Evolutionary conservation across 2,113 vertebrate genomes (phyloP).

Genomic region (Hepsetus odoe): DNA sequence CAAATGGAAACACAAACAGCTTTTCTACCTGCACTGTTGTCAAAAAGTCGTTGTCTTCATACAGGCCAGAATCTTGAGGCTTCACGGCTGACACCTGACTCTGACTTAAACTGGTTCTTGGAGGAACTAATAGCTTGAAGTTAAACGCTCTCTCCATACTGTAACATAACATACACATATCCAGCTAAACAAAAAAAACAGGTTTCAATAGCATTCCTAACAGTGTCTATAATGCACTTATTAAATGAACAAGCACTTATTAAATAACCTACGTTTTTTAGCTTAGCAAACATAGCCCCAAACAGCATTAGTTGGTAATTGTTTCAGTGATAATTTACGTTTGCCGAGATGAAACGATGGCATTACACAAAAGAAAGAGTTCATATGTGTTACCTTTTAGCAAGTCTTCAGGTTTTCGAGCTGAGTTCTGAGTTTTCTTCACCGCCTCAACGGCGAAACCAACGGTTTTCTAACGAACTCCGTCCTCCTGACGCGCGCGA

Average conservation of each 20-base stretch:
- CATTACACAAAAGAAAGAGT: no score
- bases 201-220: no score
- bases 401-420: no score
- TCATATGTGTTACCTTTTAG: no score
- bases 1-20: background rate
- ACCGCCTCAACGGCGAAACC: background rate
- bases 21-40: conserved; percentile 31
- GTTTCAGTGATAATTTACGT: background rate
- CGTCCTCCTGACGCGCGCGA: background rate
- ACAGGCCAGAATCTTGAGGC: conserved; percentile 60
- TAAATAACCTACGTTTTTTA: no score
- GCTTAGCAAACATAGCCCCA: background rate
- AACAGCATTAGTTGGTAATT: no score
- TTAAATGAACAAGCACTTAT: no score
- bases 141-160: conserved; percentile 76
- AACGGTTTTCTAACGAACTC: conserved; percentile 15
- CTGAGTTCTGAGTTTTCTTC: no score
- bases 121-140: conserved; percentile 75
- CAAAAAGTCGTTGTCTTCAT: conserved; percentile 46
- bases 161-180: conserved; percentile 27
- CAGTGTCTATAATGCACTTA: no score
- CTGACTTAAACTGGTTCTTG: conserved; percentile 61
- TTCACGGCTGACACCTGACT: conserved; percentile 66
- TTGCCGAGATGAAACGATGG: background rate
- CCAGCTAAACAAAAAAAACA: no score